Base-by-base conservation (phyloP, 2,113 vertebrate species). In the Eleginops maclovinus region DNA sequence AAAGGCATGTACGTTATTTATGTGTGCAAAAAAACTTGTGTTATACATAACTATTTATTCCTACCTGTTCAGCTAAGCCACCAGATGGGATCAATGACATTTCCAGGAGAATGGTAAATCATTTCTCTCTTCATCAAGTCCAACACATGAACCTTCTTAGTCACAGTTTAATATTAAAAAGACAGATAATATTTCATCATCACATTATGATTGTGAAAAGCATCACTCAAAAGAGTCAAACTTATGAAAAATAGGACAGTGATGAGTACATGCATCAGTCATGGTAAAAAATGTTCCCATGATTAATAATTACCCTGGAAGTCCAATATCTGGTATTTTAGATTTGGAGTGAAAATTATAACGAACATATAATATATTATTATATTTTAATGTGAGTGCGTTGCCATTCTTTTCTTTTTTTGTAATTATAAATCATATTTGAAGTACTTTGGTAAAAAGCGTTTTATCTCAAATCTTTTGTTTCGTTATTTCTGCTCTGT, bases 61-160 rank as follows among this genome's bases (percentile, higher is more conserved):
- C n/a, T 24, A 2, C 9, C 13, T 82, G 15, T 22, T 31, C 77
- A 91, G 93, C 40, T 36, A 31, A 44, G 14, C 31, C 28, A 15
- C 19, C 66, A 26, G 7, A 3, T 44, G n/a, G 9, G 54, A 76
- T 88, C 64, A 85, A 31, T 41, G 40, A 70, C 36, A 62, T 71
- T 14, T 51, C 68, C 58, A 79, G 77, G 66, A 85, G 78, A 71
- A 73, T 93, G 92, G 94, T 94, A 88, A 54, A 70, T 83, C 4
- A 11, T 9, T 24, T 63, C 16, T 15, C 17, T 44, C 14, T 31
- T 49, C 53, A 40, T 81, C n/a, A 49, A 46, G 40, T 55, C 54
- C 50, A 47, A 59, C 19, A 36, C 12, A 58, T 16, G n/a, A 26
- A 2, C 53, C 21, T 26, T 6, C 22, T 19, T 4, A 26, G 36